Base-by-base conservation (phyloP, 2,797 vertebrate genomes). In the Sphaeramia orbicularis region DNA sequence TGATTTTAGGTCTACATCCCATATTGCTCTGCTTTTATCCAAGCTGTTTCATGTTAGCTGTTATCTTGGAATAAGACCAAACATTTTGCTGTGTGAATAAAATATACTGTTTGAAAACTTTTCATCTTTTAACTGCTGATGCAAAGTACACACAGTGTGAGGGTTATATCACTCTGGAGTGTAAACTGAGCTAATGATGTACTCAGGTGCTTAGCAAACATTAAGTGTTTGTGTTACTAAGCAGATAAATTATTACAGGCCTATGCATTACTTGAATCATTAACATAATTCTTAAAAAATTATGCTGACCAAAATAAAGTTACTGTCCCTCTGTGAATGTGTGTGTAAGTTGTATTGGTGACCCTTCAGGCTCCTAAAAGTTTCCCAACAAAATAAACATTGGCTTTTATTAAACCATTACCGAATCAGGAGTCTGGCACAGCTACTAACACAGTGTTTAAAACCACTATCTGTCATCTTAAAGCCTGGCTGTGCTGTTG, bases 31-130 rank as follows among this genome's bases (percentile, higher is more conserved):
- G 11, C 38, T 21, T 60, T 65, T 38, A 21, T 44, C 18, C 4
- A 14, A 8, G 16, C 43, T 40, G 27, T 76, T 57, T 68, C 19
- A 67, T 68, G 35, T 54, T 45, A 10, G 16, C 35, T 15, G n/a
- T 44, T 52, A 45, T 64, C 47, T 58, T 35, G 8, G 10, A 38
- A 44, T 67, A 1, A 53, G 32, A 66, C 65, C 67, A 70, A 74
- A 78, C 61, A 71, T 10, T 58, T 60, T 7, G 44, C 11, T 80
- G 65, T 69, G 76, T 80, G 32, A 64, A 45, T 45, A 75, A 63
- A 72, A 27, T 6, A 4, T 19, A 18, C 37, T 6, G n/a, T 27
- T 27, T 27, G 49, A 8, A 52, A 11, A 36, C 19, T 63, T 35
- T 47, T 27, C 59, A 41, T 37, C 52, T 41, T 43, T 16, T 48